These are phyloP conservation scores for Hipparchia semele DNA, from an alignment of 2,888 invertebrate species.

Conservation along the genomic window DNA sequence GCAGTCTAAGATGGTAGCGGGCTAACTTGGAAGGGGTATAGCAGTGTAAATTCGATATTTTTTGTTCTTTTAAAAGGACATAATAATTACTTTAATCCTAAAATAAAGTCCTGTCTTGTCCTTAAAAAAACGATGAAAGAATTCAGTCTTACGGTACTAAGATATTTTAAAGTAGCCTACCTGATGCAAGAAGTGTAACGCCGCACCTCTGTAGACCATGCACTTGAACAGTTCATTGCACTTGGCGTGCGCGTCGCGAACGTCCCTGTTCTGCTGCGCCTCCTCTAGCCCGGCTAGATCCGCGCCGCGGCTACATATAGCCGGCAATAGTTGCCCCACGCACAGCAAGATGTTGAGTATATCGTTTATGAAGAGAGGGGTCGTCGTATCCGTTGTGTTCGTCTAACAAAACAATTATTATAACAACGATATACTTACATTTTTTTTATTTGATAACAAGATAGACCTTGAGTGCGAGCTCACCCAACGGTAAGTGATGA, in stretches of 20 bases:
- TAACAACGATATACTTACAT: no score
- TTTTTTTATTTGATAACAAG: no score
- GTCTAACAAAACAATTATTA: constrained; percentile 72
- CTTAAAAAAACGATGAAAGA: no score
- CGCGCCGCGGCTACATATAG: constrained; percentile 85
- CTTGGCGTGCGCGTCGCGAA: constrained; percentile 92
- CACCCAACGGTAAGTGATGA: no score
- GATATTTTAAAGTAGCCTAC: constrained; percentile 60
- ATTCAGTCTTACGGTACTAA: no score
- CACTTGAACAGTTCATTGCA: constrained; percentile 91
- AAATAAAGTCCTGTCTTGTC: no score
- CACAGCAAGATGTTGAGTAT: constrained; percentile 90
- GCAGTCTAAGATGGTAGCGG: no score
- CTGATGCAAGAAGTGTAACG: constrained; percentile 89
- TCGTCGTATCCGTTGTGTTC: constrained; percentile 82
- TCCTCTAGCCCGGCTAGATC: constrained; percentile 83
- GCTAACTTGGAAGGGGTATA: no score
- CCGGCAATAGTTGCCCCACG: constrained; percentile 87
- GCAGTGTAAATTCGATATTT: no score
- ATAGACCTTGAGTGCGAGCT: no score
- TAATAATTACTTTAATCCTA: no score
- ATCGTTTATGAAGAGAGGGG: constrained; percentile 85
- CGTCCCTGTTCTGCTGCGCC: constrained; percentile 85
- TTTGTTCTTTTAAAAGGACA: no score
- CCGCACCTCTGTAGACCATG: constrained; percentile 88